Percentiles rank a stretch among this genome's conserved stretches.
Conservation (phyloP, 2,113 vertebrate species). For the Chaenogobius annularis region DNA sequence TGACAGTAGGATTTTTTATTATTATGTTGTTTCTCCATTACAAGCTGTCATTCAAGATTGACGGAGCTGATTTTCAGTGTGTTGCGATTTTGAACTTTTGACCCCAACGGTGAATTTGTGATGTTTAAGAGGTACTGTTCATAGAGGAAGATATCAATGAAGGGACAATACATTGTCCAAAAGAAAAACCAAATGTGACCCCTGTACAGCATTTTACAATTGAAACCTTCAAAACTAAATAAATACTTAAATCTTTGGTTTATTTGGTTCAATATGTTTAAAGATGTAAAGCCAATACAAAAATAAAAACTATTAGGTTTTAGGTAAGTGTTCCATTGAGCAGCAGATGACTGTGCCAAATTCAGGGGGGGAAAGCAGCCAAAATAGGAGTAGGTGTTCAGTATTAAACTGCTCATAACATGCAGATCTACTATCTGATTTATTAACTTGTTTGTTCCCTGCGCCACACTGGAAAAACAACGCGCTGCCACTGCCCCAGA, state of each 20-base stretch:
- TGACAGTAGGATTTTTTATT: conserved; percentile 14
- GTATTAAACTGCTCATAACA: conserved; percentile 29
- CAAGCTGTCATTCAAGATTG: background rate
- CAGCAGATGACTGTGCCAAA: background rate
- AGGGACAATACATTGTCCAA: background rate
- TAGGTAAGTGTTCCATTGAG: background rate
- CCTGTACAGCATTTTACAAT: too few relatives aligned
- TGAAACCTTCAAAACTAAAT: too few relatives aligned
- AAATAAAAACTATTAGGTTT: too few relatives aligned
- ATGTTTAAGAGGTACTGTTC: background rate
- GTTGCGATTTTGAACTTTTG: background rate
- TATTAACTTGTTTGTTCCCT: conserved; percentile 42
- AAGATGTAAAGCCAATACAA: background rate
- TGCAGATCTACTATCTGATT: conserved; percentile 42
- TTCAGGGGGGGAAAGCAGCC: background rate
- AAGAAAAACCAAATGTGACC: background rate
- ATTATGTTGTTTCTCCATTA: conserved; percentile 13
- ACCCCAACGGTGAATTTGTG: background rate
- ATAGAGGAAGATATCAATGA: background rate
- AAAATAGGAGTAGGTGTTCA: background rate
- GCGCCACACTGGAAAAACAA: conserved; percentile 35
- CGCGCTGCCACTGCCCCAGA: conserved; percentile 9
- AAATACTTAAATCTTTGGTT: too few relatives aligned
- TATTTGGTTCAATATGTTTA: too few relatives aligned
- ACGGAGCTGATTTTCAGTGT: conserved; percentile 1